Percentiles rank a stretch among this genome's conserved stretches.
These are phyloP conservation scores for Chrysolina americana DNA, from an alignment of 2,888 invertebrate genomes.

Conservation along the genomic window DNA sequence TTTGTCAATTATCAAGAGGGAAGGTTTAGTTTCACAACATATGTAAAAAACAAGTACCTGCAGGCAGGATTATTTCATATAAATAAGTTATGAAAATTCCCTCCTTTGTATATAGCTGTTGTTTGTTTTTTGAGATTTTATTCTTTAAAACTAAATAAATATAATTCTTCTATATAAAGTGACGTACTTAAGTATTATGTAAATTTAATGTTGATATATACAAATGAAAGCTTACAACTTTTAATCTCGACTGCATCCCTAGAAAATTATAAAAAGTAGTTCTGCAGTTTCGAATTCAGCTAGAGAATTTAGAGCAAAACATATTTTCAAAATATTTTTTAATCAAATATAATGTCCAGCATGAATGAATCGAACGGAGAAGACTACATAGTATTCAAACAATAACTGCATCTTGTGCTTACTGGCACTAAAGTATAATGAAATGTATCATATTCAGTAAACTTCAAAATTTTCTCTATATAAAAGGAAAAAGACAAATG, in stretches of 20 bases:
- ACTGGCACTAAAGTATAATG: conserved; percentile 5
- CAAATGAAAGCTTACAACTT: conserved; percentile 59
- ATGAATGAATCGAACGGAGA: conserved; percentile 20
- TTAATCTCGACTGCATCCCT: conserved; percentile 53
- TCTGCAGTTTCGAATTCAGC: conserved; percentile 55
- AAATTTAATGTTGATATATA: conserved; percentile 63
- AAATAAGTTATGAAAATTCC: conserved; percentile 58
- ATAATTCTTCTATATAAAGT: conserved; percentile 55
- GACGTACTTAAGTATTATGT: conserved; percentile 60
- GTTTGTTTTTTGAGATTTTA: conserved; percentile 66
- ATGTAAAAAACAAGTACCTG: conserved; percentile 61
- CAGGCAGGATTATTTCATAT: conserved; percentile 61
- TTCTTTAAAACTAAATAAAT: conserved; percentile 61
- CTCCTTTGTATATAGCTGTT: conserved; percentile 67
- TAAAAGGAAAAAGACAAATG: not conserved
- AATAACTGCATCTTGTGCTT: conserved; percentile 13
- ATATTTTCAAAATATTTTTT: conserved; percentile 57
- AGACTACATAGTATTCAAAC: conserved; percentile 16
- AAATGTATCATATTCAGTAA: not conserved
- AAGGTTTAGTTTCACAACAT: conserved; percentile 50
- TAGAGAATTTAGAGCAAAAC: conserved; percentile 55
- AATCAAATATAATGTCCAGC: conserved; percentile 53
- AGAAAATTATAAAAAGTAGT: conserved; percentile 55
- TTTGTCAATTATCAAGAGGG: conserved; percentile 61
- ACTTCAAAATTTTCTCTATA: not conserved